Evolutionary conservation across 2,113 vertebrate genomes (phyloP).

Genomic region (Menura novaehollandiae): DNA sequence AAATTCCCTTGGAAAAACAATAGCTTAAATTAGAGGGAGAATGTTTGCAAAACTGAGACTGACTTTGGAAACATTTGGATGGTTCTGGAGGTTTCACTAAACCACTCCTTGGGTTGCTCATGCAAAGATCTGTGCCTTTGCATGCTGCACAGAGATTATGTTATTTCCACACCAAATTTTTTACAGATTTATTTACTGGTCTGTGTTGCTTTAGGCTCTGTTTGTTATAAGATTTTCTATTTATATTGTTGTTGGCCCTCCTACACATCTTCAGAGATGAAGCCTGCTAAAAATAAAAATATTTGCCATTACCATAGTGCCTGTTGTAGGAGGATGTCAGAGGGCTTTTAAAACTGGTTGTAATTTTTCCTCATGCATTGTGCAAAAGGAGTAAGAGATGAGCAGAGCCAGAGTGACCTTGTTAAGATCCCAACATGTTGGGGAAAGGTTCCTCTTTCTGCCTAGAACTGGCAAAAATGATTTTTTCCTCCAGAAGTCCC

Average conservation of each 20-base stretch:
- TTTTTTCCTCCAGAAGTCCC: not conserved
- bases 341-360: not conserved
- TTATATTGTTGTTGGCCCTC: conserved; percentile 32
- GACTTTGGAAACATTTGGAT: not conserved
- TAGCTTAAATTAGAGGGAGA: not conserved
- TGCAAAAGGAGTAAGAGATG: not conserved
- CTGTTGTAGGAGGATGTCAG: not conserved
- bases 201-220: not conserved
- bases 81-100: not conserved
- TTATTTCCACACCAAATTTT: not conserved
- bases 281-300: conserved; percentile 40
- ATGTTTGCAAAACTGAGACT: conserved; percentile 17
- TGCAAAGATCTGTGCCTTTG: not conserved
- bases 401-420: not conserved
- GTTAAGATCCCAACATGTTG: accelerated
- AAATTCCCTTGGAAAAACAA: conserved; percentile 41
- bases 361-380: not conserved
- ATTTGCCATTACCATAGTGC: not conserved
- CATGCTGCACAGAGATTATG: not conserved
- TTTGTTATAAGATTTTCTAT: not conserved
- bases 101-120: not conserved
- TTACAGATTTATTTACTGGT: conserved; percentile 19
- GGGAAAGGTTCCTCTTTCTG: not conserved
- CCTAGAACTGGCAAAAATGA: not conserved
- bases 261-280: not conserved